Base-by-base conservation (phyloP, 2,797 vertebrate species). In the Delichon dasypus region DNA sequence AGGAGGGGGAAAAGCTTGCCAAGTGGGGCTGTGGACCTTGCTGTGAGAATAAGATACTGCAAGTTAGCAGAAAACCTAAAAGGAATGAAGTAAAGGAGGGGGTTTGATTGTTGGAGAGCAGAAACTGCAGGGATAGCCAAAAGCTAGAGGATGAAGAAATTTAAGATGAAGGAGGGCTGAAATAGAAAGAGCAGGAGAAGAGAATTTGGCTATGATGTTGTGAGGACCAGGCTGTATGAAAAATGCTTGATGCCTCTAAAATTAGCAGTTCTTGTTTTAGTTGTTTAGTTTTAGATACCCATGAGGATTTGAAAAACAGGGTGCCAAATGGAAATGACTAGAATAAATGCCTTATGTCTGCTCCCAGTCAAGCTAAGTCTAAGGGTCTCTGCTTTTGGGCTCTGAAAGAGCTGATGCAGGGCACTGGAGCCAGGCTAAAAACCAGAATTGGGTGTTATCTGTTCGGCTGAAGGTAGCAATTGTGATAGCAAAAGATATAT, bases 81-180 rank as follows among this genome's bases (percentile, higher is more conserved):
- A 93, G 51, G 48, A 86, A 73, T 86, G 54, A 92, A 85, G 20
- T 3, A 11, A 90, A 73, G 71, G 55, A 79, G 29, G 11, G 45
- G 12, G 61, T 64, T 64, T 84, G 85, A 67, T 93, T 32, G 44
- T 36, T 2, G 13, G 68, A 79, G 74, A 70, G 51, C 64, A 87
- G 71, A 91, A 95, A 65, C 48, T 85, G 55, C 64, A 79, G 74
- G 60, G 60, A 11, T 66, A 91, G 48, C 91, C 88, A 88, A 93
- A 88, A 83, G 21, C 26, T 62, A 44, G 40, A 44, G 40, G 36
- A 29, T 32, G 42, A 71, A 75, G 91, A 81, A 77, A 93, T 94
- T 78, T 78, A 78, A 83, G 81, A 60, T 76, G 74, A 79, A 76
- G 30, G 9, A 1, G 11, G 5, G 1, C 1, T 9, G 45, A 60